Evolutionary conservation across 2,888 invertebrate genomes (phyloP), one percentile per base, ranked within the genome.

Genomic region (Parnassius mnemosyne): DNA sequence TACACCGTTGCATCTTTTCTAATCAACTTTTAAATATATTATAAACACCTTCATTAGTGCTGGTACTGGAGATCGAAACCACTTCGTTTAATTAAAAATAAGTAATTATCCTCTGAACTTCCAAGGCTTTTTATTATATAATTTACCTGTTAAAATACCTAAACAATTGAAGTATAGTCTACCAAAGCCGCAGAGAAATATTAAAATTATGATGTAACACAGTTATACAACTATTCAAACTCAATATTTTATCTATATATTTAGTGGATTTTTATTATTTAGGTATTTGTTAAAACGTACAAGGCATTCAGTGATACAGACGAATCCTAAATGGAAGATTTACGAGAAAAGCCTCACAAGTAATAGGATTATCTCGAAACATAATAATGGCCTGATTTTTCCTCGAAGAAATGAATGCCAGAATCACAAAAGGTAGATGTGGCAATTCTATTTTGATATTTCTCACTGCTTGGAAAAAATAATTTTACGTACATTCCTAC

Each of bases 331-430:
- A 63, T 54, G 63, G 63, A 58, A 63, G 63, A 63, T 63, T 63
- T 63, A 55, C 59, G 54, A 41, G 50, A 55, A 46, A 55, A 63
- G 44, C 55, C 63, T 46, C 63, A 55, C 46, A 47, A 74, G 77
- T 80, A 81, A 83, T 78, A 69, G 74, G 81, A 83, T 83, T 83
- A 84, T 77, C 75, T 75, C 68, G 70, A 75, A 81, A 79, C 76
- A 77, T 77, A 80, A 83, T 85, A 81, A 84, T 77, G 76, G 79
- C 75, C 76, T 73, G 78, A 81, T 83, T 62, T 84, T 82, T 82
- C 82, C 63, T 63, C 51, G 51, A 46, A 55, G 55, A 55, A 63
- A 63, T 63, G 63, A 63, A 63, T 55, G 46, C 51, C 47, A 46
- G 59, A 51, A 59, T 59, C 59, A 59, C 58, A 63, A 59, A 63